Base-by-base conservation (phyloP, 2,888 invertebrate species). In the Watsonalla binaria region DNA sequence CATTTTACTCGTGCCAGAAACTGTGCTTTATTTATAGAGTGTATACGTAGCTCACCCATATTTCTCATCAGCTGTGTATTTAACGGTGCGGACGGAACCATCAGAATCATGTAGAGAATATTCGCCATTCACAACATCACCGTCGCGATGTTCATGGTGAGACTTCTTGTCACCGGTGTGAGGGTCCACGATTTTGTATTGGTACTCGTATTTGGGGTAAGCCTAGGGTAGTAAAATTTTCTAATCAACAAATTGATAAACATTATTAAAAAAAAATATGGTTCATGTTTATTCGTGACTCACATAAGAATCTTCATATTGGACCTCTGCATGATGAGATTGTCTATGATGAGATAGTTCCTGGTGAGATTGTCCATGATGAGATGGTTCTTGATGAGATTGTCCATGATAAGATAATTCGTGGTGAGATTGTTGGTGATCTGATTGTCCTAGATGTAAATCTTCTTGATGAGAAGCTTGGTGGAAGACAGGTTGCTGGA, bases 101-200 rank as follows among this genome's bases (percentile, higher is more conserved):
- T 81, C 79, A 24, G 82, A 63, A 53, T 81, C 80, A 47, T 80
- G 82, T 56, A 81, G 61, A 57, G 80, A 76, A 68, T 81, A 80
- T 24, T 67, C 91, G 46, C 93, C 93, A 70, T 92, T 86, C 51
- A 83, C 83, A 34, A 66, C 70, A 62, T 93, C 92, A 7, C 93
- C 93, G 66, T 92, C 91, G 45, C 89, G 84, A 46, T 83, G 76
- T 68, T 92, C 92, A 46, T 86, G 81, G 63, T 92, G 92, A 66
- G 78, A 89, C 72, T 92, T 92, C 63, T 85, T 84, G 72, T 92
- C 92, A 6, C 92, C 92, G 15, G 92, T 92, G 59, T 92, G 92
- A 2, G 84, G 87, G 61, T 92, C 92, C 57, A 88, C 80, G 7
- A 91, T 90, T 61, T 89, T 89, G 74, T 92, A 92, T 63, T 89